Conservation (phyloP, 2,888 invertebrate genomes). For the Apotomis capreana region DNA sequence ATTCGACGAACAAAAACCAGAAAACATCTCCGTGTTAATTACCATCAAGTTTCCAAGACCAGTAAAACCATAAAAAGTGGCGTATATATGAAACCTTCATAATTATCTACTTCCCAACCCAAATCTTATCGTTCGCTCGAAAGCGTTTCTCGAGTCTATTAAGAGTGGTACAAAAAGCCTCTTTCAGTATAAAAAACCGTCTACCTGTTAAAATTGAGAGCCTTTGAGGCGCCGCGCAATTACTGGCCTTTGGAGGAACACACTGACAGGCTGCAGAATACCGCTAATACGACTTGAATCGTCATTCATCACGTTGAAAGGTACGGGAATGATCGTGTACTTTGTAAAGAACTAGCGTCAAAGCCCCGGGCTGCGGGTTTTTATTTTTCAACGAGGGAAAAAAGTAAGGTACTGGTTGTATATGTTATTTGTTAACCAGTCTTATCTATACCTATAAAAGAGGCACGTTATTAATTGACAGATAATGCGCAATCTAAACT, state of each 20-base stretch:
- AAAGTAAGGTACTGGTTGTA: no score
- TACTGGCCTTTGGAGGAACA: background rate
- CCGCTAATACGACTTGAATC: background rate
- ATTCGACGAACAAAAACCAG: no score
- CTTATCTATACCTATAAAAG: no score
- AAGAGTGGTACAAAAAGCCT: constrained; percentile 18
- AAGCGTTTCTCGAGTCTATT: constrained; percentile 13
- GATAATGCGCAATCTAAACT: no score
- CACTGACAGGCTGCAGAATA: constrained; percentile 1
- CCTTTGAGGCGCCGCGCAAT: constrained; percentile 8
- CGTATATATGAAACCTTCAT: constrained; percentile 10
- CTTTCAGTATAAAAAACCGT: background rate
- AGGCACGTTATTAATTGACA: no score
- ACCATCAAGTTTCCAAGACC: background rate
- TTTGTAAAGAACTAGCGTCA: no score
- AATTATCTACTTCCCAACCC: constrained; percentile 24
- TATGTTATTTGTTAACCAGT: no score
- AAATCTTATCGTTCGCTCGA: constrained; percentile 8
- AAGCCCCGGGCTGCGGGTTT: no score
- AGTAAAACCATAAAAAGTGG: background rate
- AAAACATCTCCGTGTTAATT: no score
- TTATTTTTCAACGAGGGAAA: no score
- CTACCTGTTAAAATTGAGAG: constrained; percentile 27
- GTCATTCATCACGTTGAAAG: background rate
- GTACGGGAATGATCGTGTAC: no score